Evolutionary conservation across 2,888 invertebrate genomes (phyloP).

Genomic region (Phortica magna): DNA sequence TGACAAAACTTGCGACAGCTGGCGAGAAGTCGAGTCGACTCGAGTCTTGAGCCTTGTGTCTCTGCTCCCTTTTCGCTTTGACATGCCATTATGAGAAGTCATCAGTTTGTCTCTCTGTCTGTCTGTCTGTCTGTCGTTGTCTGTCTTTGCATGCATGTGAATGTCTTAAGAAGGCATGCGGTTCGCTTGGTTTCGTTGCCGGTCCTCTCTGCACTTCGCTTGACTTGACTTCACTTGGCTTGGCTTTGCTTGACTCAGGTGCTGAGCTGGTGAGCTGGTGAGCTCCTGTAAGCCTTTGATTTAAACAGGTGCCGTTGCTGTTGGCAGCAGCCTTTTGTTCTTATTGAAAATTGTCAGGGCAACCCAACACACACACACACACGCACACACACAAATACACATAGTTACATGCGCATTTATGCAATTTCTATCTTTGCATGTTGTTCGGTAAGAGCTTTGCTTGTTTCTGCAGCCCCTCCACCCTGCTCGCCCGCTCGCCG

Average conservation of each 20-base stretch:
- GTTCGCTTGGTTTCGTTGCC: not conserved
- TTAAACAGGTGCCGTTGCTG: not conserved
- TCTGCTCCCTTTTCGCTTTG: no score
- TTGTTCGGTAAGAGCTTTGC: not conserved
- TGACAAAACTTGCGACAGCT: not conserved
- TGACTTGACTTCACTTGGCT: no score
- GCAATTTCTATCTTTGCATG: conserved; percentile 1
- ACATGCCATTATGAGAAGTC: not conserved
- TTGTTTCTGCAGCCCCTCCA: not conserved
- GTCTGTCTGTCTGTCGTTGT: not conserved
- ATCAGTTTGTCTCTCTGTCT: not conserved
- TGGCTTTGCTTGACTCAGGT: no score
- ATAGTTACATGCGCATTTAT: not conserved
- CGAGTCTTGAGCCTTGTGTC: not conserved
- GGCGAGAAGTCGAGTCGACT: not conserved
- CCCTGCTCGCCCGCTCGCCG: not conserved
- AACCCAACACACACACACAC: conserved; percentile 11
- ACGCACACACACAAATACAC: not conserved
- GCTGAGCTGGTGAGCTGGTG: not conserved
- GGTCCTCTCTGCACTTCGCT: not conserved
- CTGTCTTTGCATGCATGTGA: no score
- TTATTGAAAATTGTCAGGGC: not conserved
- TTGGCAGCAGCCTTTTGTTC: not conserved
- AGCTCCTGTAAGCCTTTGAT: not conserved
- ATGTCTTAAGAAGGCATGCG: not conserved